Evolutionary conservation across 2,888 invertebrate genomes (phyloP), one percentile per base, ranked within the genome.

Genomic region (Busseola fusca): DNA sequence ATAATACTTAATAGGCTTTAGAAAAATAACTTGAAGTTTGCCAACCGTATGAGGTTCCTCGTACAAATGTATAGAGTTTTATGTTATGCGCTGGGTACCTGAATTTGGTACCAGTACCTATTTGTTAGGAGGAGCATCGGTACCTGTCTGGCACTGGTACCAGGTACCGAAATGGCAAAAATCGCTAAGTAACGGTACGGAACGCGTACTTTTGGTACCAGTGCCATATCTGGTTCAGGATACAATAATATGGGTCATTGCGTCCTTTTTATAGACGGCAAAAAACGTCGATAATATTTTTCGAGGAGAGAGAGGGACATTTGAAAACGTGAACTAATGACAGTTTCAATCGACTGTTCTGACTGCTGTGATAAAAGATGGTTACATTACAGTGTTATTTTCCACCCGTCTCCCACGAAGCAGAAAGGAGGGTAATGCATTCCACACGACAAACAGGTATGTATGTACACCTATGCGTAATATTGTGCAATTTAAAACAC

Each of bases 351-450:
- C 64, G 48, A 57, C 81, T 72, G 57, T 45, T 64, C n/a, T 16
- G 37, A 68, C 42, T 56, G 30, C 18, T 34, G 70, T 42, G 70
- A 73, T 76, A 80, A 76, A 69, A 69, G 76, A 70, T n/a, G 56
- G 37, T 68, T 56, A 30, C 59, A 76, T 45, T 64, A 64, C 56
- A 34, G 42, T 40, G 58, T 68, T 54, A 57, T 62, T 73, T 76
- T 62, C 34, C 50, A 67, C 18, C 62, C 50, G 50, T 77, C 74
- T 74, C 81, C 71, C 71, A 81, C 80, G 67, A 21, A 10, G 18
- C 16, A 25, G 60, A 80, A 80, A 77, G 48, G 77, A 80, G 77
- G 80, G 74, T 81, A 80, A 74, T 80, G 64, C 45, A 65, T 64
- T 69, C 40, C 52, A 64, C 1, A 25, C 21, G 58, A 54, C 37